These are phyloP conservation scores for Lytechinus variegatus DNA, from an alignment of 35 echinoderm and acorn worm genomes.

Conservation along the genomic window DNA sequence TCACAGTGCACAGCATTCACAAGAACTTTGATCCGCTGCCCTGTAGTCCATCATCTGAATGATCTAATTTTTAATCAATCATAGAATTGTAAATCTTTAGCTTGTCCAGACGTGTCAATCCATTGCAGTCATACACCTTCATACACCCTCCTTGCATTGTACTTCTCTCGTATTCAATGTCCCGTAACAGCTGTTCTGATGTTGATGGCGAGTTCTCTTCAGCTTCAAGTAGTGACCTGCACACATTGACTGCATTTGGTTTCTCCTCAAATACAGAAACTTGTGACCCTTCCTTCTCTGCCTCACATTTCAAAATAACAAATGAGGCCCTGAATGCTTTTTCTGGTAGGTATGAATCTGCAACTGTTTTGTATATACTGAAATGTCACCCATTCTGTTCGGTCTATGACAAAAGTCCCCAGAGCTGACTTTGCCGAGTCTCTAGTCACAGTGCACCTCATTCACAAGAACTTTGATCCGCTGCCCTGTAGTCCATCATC, in stretches of 20 bases:
- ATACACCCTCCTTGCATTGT: not conserved
- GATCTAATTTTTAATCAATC: too few species aligned
- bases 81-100: too few species aligned
- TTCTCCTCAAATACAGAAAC: slow-evolving; percentile 27
- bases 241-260: slow-evolving; percentile 15
- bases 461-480: too few species aligned
- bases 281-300: not conserved
- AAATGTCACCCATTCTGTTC: slow-evolving; percentile 56
- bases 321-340: slow-evolving; percentile 67
- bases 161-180: slow-evolving; percentile 29
- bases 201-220: slow-evolving; percentile 58
- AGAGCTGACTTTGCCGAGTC: too few species aligned
- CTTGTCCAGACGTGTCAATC: too few species aligned
- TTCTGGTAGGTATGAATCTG: slow-evolving; percentile 55
- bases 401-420: too few species aligned
- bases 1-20: too few species aligned
- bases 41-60: too few species aligned
- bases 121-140: not conserved
- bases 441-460: too few species aligned
- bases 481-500: too few species aligned
- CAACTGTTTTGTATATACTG: not conserved
- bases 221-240: slow-evolving; percentile 51
- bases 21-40: too few species aligned
- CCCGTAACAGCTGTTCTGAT: not conserved
- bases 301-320: slow-evolving; percentile 46